A percentile compares a stretch with the other conserved stretches of the same genome.
Conservation (phyloP, 2,888 invertebrate species). For the Gastracanthus pulcherrimus region DNA sequence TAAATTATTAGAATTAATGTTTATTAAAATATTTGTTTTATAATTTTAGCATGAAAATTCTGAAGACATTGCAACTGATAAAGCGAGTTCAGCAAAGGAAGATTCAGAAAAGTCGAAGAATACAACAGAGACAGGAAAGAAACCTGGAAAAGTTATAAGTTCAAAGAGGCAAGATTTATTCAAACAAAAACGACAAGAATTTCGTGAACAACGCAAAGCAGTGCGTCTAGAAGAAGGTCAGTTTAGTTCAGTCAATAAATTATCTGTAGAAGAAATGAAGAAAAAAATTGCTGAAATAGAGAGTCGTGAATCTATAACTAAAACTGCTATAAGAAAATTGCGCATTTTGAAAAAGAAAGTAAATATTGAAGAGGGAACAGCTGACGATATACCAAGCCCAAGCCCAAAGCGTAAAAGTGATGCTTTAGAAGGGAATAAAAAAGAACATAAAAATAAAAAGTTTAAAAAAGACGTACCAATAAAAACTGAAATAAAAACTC, state of each 20-base stretch:
- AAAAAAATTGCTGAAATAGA: constrained; percentile 62
- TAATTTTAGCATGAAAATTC: constrained; percentile 16
- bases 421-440: neutral
- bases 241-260: neutral
- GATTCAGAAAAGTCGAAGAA: neutral
- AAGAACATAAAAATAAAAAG: neutral
- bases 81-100: neutral
- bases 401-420: constrained; percentile 15
- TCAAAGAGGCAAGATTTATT: constrained; percentile 9
- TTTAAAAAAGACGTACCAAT: neutral
- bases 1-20: neutral
- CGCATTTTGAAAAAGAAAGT: constrained; percentile 63
- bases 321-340: constrained; percentile 65
- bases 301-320: constrained; percentile 61
- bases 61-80: neutral
- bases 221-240: neutral
- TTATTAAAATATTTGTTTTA: neutral
- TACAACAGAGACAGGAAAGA: neutral
- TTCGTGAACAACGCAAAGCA: constrained; percentile 7
- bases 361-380: constrained; percentile 27
- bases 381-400: neutral
- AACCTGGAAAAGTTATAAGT: neutral
- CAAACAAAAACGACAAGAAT: constrained; percentile 20
- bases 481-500: neutral
- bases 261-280: constrained; percentile 48